Conservation (phyloP, 2,888 invertebrate genomes). For the Volucella inflata region DNA sequence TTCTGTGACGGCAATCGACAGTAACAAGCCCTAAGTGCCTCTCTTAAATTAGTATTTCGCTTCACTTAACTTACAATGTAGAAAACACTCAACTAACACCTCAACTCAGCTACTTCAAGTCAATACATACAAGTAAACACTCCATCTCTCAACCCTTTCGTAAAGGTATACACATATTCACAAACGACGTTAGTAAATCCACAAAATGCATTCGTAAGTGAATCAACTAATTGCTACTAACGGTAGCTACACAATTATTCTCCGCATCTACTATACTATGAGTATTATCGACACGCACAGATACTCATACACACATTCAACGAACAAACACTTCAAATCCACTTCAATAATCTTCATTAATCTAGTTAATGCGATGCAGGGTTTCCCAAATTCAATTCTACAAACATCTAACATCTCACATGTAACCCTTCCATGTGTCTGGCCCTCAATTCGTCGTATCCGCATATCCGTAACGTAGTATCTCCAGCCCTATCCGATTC, state of each 20-base stretch:
- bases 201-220: constrained; percentile 26
- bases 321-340: constrained; percentile 20
- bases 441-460: not conserved
- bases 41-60: too few relatives aligned
- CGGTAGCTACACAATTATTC: not conserved
- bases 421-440: constrained; percentile 29
- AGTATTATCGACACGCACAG: too few relatives aligned
- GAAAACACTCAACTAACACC: constrained; percentile 19
- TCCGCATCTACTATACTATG: not conserved
- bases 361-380: constrained; percentile 62
- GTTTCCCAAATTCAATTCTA: constrained; percentile 54
- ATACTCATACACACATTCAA: not conserved
- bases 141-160: not conserved
- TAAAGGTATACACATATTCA: not conserved
- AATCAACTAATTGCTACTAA: constrained; percentile 35
- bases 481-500: not conserved
- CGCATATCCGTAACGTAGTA: not conserved
- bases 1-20: too few relatives aligned
- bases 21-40: too few relatives aligned
- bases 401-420: constrained; percentile 39
- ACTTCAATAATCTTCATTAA: constrained; percentile 69
- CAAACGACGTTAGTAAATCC: constrained; percentile 7
- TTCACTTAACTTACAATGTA: not conserved
- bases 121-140: constrained; percentile 17
- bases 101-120: not conserved